Base-by-base conservation (phyloP, 2,888 invertebrate genomes). In the Troglohyphantes excavatus region DNA sequence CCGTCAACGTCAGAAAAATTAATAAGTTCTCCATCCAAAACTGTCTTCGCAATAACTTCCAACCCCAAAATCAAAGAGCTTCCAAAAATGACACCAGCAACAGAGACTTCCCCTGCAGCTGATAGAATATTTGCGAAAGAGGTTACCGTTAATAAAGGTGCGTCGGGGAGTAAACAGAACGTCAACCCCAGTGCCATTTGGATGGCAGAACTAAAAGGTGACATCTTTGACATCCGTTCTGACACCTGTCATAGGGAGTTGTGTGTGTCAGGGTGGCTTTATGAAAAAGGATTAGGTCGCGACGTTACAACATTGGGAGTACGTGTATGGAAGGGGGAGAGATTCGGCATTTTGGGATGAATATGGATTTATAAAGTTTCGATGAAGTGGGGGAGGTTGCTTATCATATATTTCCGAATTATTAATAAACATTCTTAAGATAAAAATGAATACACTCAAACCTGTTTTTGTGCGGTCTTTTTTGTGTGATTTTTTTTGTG, bases 161-260 rank as follows among this genome's bases (percentile, higher is more conserved):
- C n/a, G 23, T 39, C 6, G 19, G 26, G 43, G 33, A 61, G 29
- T 61, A 78, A 78, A 33, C 39, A 43, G 72, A 73, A 43, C 63
- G 63, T 72, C 72, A 46, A 29, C 29, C 43, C 83, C 72, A 61
- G 63, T n/a, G 19, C 39, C 26, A 73, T 73, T 73, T 53, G 73
- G 73, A 27, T 65, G 65, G 26, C n/a, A 63, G 59, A 72, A 72
- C 33, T 63, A 29, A 33, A 63, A 65, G 27, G 9, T 67, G 83
- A 83, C 83, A 75, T 73, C 26, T 83, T 73, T 59, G 73, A 83
- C 39, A 83, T 83, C 39, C 83, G n/a, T 26, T 29, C n/a, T 43
- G 83, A 73, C 65, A 73, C 61, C 73, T 83, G 83, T 73, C 83
- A 83, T 19, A 46, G 23, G 26, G 27, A 26, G 23, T 65, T 43